phyloP scores from a whole-genome alignment of 1,140 invertebrate genomes.

The Brachionus manjavacas region DNA sequence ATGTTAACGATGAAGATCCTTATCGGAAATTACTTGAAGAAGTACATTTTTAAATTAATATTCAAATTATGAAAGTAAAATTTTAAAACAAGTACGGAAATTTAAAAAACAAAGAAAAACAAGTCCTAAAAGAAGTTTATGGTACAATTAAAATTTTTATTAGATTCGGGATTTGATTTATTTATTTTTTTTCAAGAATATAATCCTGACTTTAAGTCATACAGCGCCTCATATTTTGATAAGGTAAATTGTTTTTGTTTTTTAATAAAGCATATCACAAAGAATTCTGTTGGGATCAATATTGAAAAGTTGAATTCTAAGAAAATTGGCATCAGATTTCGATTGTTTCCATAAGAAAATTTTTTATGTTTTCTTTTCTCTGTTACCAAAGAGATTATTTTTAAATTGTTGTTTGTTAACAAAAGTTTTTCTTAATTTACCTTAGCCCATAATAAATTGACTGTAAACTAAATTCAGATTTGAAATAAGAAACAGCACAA shows the following conservation, averaged over 20 bases:
- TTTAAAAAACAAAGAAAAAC: constrained; percentile 38
- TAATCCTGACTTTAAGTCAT: constrained; percentile 35
- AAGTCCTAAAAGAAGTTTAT: constrained; percentile 31
- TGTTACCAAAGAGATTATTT: constrained; percentile 36
- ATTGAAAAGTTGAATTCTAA: neutral
- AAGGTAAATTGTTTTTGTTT: constrained; percentile 2
- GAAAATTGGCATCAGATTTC: neutral
- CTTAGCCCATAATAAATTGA: neutral
- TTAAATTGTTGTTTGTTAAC: neutral
- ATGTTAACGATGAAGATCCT: neutral
- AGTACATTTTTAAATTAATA: neutral
- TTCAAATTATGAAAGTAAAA: neutral
- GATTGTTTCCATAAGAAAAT: neutral
- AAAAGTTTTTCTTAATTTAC: neutral
- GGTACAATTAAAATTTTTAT: neutral
- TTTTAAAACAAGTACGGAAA: neutral
- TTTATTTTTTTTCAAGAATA: constrained; percentile 12
- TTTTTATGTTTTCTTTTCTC: neutral
- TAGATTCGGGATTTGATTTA: neutral
- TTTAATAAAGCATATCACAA: too few species aligned
- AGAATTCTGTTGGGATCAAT: neutral
- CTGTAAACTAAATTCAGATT: neutral
- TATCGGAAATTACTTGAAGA: constrained; percentile 6
- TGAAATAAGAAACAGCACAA: neutral
- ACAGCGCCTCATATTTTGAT: neutral